Base-by-base conservation (phyloP, 2,797 vertebrate species). In the Sebastes umbrosus region DNA sequence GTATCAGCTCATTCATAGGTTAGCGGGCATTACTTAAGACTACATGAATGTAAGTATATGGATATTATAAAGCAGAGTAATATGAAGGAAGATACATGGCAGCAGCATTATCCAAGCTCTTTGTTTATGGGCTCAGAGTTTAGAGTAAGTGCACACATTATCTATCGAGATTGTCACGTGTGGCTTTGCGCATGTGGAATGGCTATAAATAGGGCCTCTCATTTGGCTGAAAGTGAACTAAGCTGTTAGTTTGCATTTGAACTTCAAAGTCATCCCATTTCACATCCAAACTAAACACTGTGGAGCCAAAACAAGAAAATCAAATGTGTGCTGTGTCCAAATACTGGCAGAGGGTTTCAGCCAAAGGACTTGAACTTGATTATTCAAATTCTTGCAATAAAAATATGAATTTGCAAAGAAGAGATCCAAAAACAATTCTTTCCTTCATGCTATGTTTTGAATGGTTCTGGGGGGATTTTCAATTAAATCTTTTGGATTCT, bases 291-390 rank as follows among this genome's bases (percentile, higher is more conserved):
- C n/a, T 25, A 25, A 67, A 67, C 10, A 55, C 6, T 1, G 46
- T 1, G 0, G 4, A 75, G 79, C 32, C 68, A 65, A 69, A 29
- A 58, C 11, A 66, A 64, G 36, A 22, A 5, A 46, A 57, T 55
- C 25, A 58, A 83, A 69, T 31, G 60, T 12, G 60, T 12, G 20
- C 3, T 32, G 43, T 34, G 39, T 46, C 22, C 3, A 77, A 34
- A 62, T 20, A 32, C 73, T 69, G 67, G 20, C 76, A 63, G 27
- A 58, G 3, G 6, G 14, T 25, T 64, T 24, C 46, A 66, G 58
- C 81, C 29, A 75, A 77, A 55, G 7, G 46, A 76, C 50, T 31
- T 62, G 14, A 83, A 68, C 46, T 64, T 27, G 57, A 74, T 87
- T 27, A 77, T 60, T 66, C 11, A 73, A 68, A 60, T 58, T 11